Percentiles rank a stretch among this genome's conserved stretches.
phyloP scores from a whole-genome alignment of 2,113 vertebrate species.

The Nesoenas mayeri region DNA sequence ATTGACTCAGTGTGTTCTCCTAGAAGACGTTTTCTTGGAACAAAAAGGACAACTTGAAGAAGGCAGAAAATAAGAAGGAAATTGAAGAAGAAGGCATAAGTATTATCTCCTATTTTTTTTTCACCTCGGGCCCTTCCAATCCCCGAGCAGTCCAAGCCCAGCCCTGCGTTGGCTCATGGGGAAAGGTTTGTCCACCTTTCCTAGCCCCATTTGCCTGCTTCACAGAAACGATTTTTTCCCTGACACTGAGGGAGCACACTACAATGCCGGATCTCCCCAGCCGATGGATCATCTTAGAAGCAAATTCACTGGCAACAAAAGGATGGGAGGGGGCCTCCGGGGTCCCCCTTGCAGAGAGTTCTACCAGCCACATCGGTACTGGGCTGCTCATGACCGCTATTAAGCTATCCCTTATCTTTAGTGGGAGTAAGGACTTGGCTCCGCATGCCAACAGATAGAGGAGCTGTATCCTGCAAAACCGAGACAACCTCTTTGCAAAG shows the following conservation, averaged over 20 bases:
- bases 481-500: neutral
- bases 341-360: fast-evolving
- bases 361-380: neutral
- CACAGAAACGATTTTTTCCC: neutral
- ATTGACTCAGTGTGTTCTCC: neutral
- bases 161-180: neutral
- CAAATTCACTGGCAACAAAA: neutral
- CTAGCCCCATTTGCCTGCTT: neutral
- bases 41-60: neutral
- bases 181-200: neutral
- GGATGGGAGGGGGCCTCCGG: fast-evolving
- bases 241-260: neutral
- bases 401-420: neutral
- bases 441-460: neutral
- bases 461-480: neutral
- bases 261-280: neutral
- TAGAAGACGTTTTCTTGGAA: neutral
- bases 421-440: neutral
- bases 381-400: neutral
- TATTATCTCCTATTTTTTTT: neutral
- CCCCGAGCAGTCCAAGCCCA: neutral
- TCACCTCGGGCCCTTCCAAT: fast-evolving
- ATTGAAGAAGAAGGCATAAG: neutral
- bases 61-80: neutral
- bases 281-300: neutral